Percentiles rank a stretch among this genome's conserved stretches.
Evolutionary conservation across 2,888 invertebrate genomes (phyloP).

Genomic region (Julus scandinavius): DNA sequence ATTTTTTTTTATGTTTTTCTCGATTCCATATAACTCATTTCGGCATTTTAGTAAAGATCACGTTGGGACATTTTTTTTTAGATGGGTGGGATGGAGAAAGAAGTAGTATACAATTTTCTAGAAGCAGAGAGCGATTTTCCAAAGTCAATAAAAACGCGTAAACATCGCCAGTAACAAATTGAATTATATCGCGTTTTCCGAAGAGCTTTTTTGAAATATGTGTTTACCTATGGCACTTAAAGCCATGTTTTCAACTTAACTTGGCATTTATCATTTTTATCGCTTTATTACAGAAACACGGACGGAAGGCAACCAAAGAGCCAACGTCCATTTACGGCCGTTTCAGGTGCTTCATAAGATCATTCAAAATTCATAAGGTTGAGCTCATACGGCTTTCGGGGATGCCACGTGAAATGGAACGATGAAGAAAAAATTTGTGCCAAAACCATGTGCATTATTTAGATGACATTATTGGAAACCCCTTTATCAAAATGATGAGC

Average conservation of each 20-base stretch:
- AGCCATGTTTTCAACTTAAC: constrained; percentile 38
- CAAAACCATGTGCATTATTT: constrained; percentile 9
- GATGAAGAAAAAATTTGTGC: constrained; percentile 1
- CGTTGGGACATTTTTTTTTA: neutral
- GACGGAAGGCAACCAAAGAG: neutral
- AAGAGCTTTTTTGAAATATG: constrained; percentile 30
- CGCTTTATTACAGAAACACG: neutral
- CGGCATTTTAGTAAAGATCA: neutral
- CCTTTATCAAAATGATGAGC: constrained; percentile 45
- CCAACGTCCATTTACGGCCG: neutral
- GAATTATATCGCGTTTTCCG: constrained; percentile 28
- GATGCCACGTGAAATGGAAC: neutral
- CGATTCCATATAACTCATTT: neutral
- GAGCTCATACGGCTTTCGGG: neutral
- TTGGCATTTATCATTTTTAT: constrained; percentile 45
- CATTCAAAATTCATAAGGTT: neutral
- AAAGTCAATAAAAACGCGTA: neutral
- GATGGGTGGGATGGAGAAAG: neutral
- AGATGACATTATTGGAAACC: constrained; percentile 35
- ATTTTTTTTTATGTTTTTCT: neutral
- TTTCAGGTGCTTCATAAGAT: neutral
- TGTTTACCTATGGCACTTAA: constrained; percentile 25
- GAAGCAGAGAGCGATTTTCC: neutral
- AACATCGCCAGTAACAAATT: neutral
- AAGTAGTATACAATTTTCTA: neutral